Conservation (phyloP, 1,140 invertebrate genomes). For the Bacillus rossius region DNA sequence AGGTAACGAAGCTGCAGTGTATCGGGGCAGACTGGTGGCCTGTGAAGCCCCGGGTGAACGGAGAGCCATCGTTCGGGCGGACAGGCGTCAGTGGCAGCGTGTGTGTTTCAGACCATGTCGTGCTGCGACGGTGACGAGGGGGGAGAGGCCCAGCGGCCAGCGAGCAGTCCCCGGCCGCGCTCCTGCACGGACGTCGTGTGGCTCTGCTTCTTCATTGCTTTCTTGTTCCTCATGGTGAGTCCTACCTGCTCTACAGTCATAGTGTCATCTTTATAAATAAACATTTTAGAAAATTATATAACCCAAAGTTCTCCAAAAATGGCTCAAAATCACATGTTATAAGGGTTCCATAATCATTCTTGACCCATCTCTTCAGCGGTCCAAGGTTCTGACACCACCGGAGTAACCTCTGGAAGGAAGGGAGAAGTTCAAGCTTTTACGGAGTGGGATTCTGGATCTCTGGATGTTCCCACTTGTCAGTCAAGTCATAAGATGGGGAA, state of each 20-base stretch:
- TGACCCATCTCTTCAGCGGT: neutral
- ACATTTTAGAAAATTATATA: neutral
- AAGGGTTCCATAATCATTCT: neutral
- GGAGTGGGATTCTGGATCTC: too few species aligned
- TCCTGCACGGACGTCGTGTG: constrained; percentile 80
- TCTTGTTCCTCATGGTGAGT: constrained; percentile 85
- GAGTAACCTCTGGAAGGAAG: constrained; percentile 22
- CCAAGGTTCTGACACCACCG: too few species aligned
- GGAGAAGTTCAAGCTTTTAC: too few species aligned
- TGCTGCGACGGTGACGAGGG: constrained; percentile 2
- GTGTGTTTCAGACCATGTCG: neutral
- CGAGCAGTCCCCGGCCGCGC: neutral
- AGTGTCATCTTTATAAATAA: neutral
- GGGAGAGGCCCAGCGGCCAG: too few species aligned
- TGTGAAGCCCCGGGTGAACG: too few species aligned
- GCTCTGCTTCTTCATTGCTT: constrained; percentile 74
- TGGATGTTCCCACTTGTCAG: too few species aligned
- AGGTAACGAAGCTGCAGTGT: too few species aligned
- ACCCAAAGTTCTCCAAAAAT: neutral
- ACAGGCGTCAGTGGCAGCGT: too few species aligned
- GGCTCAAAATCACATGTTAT: neutral
- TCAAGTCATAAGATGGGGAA: constrained; percentile 24
- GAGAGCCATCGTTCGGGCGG: too few species aligned
- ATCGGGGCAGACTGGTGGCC: too few species aligned
- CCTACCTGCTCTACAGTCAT: constrained; percentile 13